These are phyloP conservation scores for Clinocottus analis DNA, from an alignment of 2,113 vertebrate species.

Conservation along the genomic window DNA sequence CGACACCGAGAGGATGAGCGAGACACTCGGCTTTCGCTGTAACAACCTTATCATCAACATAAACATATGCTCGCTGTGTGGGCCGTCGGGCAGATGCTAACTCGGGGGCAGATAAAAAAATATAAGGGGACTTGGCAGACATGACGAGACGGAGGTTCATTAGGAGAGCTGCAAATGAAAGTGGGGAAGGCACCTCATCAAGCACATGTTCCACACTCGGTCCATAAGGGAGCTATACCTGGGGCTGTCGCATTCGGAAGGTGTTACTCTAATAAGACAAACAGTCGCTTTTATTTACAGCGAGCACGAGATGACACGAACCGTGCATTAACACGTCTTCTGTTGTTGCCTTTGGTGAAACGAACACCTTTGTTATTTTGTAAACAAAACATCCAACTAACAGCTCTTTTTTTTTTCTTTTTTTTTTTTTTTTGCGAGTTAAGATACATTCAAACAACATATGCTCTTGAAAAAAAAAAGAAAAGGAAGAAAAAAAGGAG, in stretches of 20 bases:
- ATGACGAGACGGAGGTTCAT: constrained; percentile 51
- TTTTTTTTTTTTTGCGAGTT: constrained; percentile 67
- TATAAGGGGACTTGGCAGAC: constrained; percentile 36
- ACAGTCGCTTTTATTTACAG: constrained; percentile 79
- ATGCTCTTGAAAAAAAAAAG: constrained; percentile 77
- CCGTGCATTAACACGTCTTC: constrained; percentile 82
- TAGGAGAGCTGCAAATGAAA: constrained; percentile 70
- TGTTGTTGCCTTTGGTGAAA: constrained; percentile 79
- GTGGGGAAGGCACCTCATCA: constrained; percentile 65
- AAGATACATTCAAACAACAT: constrained; percentile 86
- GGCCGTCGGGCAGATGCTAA: constrained; percentile 50
- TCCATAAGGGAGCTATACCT: constrained; percentile 74
- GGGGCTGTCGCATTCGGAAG: constrained; percentile 75
- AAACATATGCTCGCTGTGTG: constrained; percentile 69
- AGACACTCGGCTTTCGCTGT: constrained; percentile 33
- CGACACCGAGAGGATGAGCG: constrained; percentile 32
- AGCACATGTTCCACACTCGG: constrained; percentile 74
- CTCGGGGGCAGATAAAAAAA: constrained; percentile 60
- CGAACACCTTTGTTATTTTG: constrained; percentile 84
- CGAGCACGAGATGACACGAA: constrained; percentile 64
- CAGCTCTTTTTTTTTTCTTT: constrained; percentile 68
- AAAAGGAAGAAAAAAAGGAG: constrained; percentile 26
- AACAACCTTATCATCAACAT: constrained; percentile 52
- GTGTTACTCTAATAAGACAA: constrained; percentile 82
- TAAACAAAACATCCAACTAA: constrained; percentile 84